phyloP scores from a whole-genome alignment of 1,140 invertebrate genomes.

The Solenopsis fugax region DNA sequence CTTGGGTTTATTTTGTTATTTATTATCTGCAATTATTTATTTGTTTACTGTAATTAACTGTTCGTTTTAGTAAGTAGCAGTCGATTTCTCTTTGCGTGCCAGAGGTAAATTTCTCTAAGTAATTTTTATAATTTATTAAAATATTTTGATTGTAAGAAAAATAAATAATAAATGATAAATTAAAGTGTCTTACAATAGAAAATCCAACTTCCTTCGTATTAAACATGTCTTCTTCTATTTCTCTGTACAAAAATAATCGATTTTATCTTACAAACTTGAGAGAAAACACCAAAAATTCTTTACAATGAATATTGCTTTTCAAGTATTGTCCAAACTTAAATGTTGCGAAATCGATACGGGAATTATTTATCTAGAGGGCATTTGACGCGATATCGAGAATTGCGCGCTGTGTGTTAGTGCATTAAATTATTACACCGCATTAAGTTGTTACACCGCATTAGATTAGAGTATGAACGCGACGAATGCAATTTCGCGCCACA shows the following conservation, averaged over 20 bases:
- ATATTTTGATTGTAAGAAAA: not conserved
- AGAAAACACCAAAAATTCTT: not conserved
- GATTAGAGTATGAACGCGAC: conserved; percentile 49
- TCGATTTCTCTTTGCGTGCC: not conserved
- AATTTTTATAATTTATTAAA: conserved; percentile 23
- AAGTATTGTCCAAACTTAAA: not conserved
- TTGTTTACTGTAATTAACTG: not conserved
- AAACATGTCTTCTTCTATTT: not conserved
- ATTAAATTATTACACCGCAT: conserved; percentile 65
- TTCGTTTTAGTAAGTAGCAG: not conserved
- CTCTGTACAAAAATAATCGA: not conserved
- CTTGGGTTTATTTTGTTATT: not conserved
- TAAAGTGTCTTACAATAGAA: not conserved
- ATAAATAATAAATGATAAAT: not conserved
- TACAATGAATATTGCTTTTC: not conserved
- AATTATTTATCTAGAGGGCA: conserved; percentile 49
- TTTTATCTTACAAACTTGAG: not conserved
- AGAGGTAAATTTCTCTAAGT: not conserved
- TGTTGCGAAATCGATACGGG: conserved; percentile 1
- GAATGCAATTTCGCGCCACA: conserved; percentile 54
- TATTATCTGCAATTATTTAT: conserved; percentile 5
- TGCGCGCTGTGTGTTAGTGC: conserved; percentile 15
- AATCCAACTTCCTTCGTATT: not conserved
- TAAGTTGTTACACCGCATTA: conserved; percentile 60
- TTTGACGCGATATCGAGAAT: conserved; percentile 48